phyloP scores from a whole-genome alignment of 2,113 vertebrate species.

The Excalfactoria chinensis region DNA sequence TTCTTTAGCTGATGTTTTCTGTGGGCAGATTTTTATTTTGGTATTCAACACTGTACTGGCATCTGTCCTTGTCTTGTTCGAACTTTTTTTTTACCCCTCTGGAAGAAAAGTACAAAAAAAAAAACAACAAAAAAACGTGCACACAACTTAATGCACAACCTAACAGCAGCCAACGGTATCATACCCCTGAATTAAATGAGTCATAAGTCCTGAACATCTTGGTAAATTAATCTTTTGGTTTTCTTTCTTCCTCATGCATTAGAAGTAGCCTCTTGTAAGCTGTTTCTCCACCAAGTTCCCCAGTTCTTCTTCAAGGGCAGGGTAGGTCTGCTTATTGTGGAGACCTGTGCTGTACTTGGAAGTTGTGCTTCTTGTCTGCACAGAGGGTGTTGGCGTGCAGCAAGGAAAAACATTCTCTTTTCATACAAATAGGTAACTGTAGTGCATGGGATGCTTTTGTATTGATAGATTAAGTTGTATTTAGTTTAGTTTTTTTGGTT shows the following conservation, averaged over 20 bases:
- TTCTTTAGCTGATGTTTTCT: background rate
- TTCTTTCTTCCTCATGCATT: background rate
- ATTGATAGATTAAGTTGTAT: background rate
- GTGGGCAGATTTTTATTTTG: background rate
- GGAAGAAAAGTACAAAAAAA: background rate
- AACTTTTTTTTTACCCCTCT: background rate
- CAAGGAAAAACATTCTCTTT: slow-evolving; percentile 3
- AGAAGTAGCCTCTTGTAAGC: background rate
- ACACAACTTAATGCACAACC: background rate
- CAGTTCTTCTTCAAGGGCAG: background rate
- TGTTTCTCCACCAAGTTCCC: background rate
- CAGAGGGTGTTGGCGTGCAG: slow-evolving; percentile 15
- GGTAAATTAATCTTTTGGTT: background rate
- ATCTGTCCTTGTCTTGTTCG: background rate
- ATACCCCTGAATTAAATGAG: background rate
- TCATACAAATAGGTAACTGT: background rate
- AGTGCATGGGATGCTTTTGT: background rate
- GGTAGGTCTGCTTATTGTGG: background rate
- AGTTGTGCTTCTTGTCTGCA: background rate
- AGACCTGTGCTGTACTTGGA: background rate
- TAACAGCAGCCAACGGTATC: background rate
- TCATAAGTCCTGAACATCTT: background rate
- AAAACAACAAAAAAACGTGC: background rate
- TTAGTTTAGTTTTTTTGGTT: background rate
- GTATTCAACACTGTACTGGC: background rate